Evolutionary conservation across 2,888 invertebrate genomes (phyloP), one percentile per base, ranked within the genome.

Genomic region (Entomobrya multifasciata): DNA sequence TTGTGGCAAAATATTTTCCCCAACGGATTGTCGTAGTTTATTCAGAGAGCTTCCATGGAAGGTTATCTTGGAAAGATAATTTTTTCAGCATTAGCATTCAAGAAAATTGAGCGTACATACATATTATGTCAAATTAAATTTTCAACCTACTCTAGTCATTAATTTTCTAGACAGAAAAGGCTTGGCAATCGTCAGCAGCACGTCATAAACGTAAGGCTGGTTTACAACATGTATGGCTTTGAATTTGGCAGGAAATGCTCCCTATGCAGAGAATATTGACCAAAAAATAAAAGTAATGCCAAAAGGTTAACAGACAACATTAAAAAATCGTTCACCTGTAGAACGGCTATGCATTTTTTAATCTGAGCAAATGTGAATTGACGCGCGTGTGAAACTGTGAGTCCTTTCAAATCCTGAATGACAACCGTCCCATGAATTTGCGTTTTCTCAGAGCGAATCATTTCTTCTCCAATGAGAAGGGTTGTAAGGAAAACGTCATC

Each of bases 361-460:
- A 87, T 87, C 49, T 83, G 87, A 47, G 77, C 70, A 67, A 87
- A 78, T 2, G 76, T 78, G 47, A 87, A 87, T 25, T 87, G 87
- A 6, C 87, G 22, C 4, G 87, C 87, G 22, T 87, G 87, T 0
- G 87, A 11, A 20, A 87, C 78, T 4, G 81, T 70, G 62, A 87
- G 83, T 22, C 81, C 81, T 20, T 81, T 87, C 41, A 87, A 44
- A 55, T 87, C 87, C 20, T 87, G 87, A 41, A 87, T 83, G 5
- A 83, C 77, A n/a, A 87, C 87, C 15, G 83, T 87, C n/a, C 87
- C 87, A 72, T 87, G 82, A 78, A 83, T 83, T 57, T 87, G 87
- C 13, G 87, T 87, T 55, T 83, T 78, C 52, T 82, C 77, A n/a
- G 83, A 83, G 13, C 82, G 72, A 72, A 87, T 83, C 87, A 87